Evolutionary conservation across 2,888 invertebrate genomes (phyloP).

Genomic region (Orthosia cruda): DNA sequence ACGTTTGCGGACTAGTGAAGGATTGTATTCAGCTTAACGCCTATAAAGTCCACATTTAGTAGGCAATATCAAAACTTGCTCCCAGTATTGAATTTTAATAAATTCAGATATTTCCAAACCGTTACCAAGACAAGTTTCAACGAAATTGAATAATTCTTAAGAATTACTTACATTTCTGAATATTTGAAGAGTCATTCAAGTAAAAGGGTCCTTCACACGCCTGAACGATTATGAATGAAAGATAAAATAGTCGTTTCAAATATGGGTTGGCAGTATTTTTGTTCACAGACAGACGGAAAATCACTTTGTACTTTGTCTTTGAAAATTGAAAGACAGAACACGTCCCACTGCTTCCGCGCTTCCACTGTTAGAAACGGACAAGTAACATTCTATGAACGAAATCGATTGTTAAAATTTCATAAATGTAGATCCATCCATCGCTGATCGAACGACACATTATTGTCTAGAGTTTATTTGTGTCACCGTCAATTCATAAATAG

Average conservation of each 20-base stretch:
- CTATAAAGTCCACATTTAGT: background rate
- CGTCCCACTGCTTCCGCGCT: too few species aligned
- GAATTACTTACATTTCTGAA: background rate
- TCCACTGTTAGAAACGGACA: background rate
- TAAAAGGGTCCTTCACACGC: slow-evolving; percentile 19
- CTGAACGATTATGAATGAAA: slow-evolving; percentile 5
- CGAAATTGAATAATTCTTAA: background rate
- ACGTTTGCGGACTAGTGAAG: too few species aligned
- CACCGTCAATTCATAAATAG: background rate
- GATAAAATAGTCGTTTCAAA: background rate
- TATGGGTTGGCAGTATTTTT: slow-evolving; percentile 3
- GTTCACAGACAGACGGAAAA: background rate
- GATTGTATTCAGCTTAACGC: too few species aligned
- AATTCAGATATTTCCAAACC: slow-evolving; percentile 10
- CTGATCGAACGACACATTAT: background rate
- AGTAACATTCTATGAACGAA: too few species aligned
- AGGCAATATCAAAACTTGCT: background rate
- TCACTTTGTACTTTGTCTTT: slow-evolving; percentile 8
- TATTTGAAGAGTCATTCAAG: slow-evolving; percentile 18
- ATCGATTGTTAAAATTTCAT: too few species aligned
- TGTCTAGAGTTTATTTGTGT: background rate
- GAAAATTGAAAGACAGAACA: background rate
- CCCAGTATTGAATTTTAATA: background rate
- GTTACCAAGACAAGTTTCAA: background rate
- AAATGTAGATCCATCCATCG: too few species aligned